Evolutionary conservation across 2,797 vertebrate genomes (phyloP).

Genomic region (Hapalemur alaotrensis): DNA sequence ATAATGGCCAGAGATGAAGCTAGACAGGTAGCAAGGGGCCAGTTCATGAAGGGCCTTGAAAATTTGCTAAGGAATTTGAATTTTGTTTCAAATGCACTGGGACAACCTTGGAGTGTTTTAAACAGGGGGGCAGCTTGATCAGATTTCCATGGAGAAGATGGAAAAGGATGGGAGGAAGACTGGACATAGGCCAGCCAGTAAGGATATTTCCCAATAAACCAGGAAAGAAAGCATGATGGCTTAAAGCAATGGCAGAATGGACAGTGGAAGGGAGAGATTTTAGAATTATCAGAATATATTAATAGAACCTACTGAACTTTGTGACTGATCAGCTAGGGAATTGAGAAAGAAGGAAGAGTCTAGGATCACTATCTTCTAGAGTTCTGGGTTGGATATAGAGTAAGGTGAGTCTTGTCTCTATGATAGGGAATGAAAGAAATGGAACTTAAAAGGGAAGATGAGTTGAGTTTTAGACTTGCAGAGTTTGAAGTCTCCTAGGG

Average conservation of each 20-base stretch:
- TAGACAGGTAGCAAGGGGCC: not conserved
- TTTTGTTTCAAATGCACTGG: not conserved
- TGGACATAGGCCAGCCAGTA: not conserved
- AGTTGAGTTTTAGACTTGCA: not conserved
- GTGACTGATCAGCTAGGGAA: not conserved
- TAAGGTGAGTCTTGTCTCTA: not conserved
- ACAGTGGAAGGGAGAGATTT: not conserved
- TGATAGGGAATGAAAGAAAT: not conserved
- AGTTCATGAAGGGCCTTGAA: not conserved
- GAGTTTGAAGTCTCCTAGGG: not conserved
- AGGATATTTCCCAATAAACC: not conserved
- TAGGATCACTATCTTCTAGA: not conserved
- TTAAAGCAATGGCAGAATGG: not conserved
- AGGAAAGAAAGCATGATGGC: not conserved
- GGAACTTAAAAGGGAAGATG: not conserved
- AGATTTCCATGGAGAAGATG: not conserved
- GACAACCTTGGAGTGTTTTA: not conserved
- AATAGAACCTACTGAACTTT: not conserved
- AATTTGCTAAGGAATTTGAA: not conserved
- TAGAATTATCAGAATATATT: not conserved
- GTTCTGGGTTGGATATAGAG: not conserved
- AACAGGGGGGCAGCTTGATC: not conserved
- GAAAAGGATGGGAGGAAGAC: not conserved
- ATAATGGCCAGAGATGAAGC: not conserved
- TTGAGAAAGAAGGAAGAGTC: not conserved